Evolutionary conservation across 2,113 vertebrate genomes (phyloP).

Genomic region (Myrmecobius fasciatus): DNA sequence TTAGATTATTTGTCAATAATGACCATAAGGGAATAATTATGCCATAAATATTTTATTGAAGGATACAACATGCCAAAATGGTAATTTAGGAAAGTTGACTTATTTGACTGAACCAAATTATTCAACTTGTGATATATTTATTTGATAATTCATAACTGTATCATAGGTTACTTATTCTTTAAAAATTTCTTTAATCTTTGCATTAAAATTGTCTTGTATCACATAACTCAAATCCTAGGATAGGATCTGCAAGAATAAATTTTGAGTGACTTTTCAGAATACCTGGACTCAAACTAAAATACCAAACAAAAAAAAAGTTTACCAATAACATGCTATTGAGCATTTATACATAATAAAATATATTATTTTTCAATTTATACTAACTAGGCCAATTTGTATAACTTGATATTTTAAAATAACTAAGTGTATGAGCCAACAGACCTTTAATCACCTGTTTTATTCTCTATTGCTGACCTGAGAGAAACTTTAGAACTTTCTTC

Average conservation of each 20-base stretch:
- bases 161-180: conserved; percentile 10
- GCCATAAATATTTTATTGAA: background rate
- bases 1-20: background rate
- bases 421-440: background rate
- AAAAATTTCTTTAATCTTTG: conserved; percentile 2
- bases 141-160: background rate
- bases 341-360: background rate
- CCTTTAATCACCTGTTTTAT: background rate
- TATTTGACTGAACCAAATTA: background rate
- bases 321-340: background rate
- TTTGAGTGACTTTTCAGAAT: background rate
- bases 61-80: background rate
- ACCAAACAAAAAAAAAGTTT: background rate
- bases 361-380: background rate
- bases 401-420: background rate
- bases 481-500: background rate
- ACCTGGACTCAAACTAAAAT: background rate
- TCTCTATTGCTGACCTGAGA: background rate
- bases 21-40: background rate
- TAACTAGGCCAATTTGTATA: background rate
- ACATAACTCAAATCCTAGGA: background rate
- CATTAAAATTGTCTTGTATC: background rate
- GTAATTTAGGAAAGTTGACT: background rate
- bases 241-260: background rate
- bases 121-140: background rate